Conservation (phyloP, 2,888 invertebrate species). For the Megalurothrips usitatus region DNA sequence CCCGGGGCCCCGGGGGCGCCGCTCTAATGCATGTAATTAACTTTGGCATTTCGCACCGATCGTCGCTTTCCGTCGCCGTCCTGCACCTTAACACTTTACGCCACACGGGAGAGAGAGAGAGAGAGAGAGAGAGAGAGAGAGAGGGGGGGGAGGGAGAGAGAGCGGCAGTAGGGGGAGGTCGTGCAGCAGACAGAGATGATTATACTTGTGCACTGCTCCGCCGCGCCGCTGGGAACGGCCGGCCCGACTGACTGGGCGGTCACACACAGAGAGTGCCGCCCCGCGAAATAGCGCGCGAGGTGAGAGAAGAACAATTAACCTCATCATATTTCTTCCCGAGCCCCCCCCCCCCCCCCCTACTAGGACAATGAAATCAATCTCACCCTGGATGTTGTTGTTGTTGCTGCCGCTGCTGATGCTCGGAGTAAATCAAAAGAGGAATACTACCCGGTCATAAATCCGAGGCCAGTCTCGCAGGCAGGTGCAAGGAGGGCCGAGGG, state of each 20-base stretch:
- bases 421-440: too few species aligned
- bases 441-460: too few species aligned
- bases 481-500: too few species aligned
- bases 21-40: slow-evolving; percentile 4
- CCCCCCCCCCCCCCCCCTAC: too few species aligned
- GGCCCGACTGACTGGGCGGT: background rate
- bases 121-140: too few species aligned
- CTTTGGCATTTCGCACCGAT: slow-evolving; percentile 1
- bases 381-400: background rate
- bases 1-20: background rate
- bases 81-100: background rate
- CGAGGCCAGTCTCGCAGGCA: too few species aligned
- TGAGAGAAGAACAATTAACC: background rate
- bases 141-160: too few species aligned
- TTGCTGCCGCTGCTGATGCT: too few species aligned
- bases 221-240: background rate
- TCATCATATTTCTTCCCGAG: background rate
- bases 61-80: background rate
- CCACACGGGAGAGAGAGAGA: too few species aligned
- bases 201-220: too few species aligned
- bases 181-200: too few species aligned
- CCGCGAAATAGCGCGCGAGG: background rate
- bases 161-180: too few species aligned
- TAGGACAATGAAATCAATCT: background rate
- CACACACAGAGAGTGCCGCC: background rate